Evolutionary conservation across 2,888 invertebrate genomes (phyloP).

Genomic region (Watsonalla binaria): DNA sequence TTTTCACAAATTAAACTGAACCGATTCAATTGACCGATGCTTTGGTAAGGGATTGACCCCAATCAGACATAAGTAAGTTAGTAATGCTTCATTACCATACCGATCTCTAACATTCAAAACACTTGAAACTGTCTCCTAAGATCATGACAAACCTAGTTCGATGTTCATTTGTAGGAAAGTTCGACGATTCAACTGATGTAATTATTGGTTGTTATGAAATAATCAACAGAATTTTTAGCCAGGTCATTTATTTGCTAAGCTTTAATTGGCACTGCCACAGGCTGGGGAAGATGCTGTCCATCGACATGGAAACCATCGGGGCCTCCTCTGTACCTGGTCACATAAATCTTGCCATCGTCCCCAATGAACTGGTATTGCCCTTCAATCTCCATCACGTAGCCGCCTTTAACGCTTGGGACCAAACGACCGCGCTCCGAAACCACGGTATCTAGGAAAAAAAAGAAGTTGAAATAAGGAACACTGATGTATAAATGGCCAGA

Average conservation of each 20-base stretch:
- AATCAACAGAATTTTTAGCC: no score
- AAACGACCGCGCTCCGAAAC: constrained; percentile 46
- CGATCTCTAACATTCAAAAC: no score
- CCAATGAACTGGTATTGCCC: constrained; percentile 47
- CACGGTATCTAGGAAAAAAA: constrained; percentile 36
- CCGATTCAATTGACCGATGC: no score
- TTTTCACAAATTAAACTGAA: no score
- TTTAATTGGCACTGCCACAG: constrained; percentile 23
- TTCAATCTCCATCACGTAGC: constrained; percentile 40
- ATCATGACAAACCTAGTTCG: no score
- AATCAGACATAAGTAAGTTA: no score
- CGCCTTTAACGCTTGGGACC: constrained; percentile 33
- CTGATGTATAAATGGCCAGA: neutral
- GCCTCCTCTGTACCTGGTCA: constrained; percentile 41
- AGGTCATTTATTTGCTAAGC: constrained; percentile 8
- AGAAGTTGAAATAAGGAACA: neutral
- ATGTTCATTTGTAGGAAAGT: no score
- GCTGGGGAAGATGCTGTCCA: constrained; percentile 35
- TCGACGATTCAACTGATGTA: no score
- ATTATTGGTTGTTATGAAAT: no score
- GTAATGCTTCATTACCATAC: no score
- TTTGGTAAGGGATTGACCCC: no score
- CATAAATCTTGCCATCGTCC: constrained; percentile 42
- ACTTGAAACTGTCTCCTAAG: no score
- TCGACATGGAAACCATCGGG: constrained; percentile 45